A percentile compares a stretch with the other conserved stretches of the same genome.
These are phyloP conservation scores for Leptinotarsa defecta DNA, from an alignment of 1,140 invertebrate genomes.

Conservation along the genomic window DNA sequence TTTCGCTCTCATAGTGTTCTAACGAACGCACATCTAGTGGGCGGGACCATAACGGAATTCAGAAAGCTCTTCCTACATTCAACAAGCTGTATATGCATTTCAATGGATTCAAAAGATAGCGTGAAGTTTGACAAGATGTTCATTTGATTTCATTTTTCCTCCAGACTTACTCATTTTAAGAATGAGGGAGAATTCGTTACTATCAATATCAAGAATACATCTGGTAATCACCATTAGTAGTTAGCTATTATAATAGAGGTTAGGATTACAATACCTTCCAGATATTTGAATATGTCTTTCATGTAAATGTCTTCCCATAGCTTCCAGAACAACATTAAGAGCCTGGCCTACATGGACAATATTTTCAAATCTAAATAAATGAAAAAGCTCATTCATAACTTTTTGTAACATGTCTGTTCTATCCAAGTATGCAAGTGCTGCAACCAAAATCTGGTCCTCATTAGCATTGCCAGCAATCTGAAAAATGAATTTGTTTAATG, in stretches of 20 bases:
- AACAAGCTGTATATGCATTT: too few relatives aligned
- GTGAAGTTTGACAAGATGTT: too few relatives aligned
- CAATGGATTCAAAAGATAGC: too few relatives aligned
- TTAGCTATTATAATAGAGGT: constrained; percentile 3
- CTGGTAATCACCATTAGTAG: not conserved
- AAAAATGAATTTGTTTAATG: constrained; percentile 13
- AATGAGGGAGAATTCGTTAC: too few relatives aligned
- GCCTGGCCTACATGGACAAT: constrained; percentile 73
- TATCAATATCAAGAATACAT: too few relatives aligned
- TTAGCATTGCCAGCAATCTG: constrained; percentile 89
- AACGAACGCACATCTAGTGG: too few relatives aligned
- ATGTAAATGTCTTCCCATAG: constrained; percentile 81
- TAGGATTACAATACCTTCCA: constrained; percentile 68
- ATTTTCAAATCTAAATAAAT: constrained; percentile 82
- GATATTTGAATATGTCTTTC: constrained; percentile 92
- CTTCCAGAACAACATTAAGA: constrained; percentile 77
- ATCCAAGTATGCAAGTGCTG: constrained; percentile 78
- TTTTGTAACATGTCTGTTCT: constrained; percentile 78
- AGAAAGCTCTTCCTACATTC: too few relatives aligned
- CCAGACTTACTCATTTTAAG: too few relatives aligned
- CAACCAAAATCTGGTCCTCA: constrained; percentile 87
- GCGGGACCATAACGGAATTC: too few relatives aligned
- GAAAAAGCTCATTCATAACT: constrained; percentile 90
- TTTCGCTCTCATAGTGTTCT: too few relatives aligned
- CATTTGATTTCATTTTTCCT: too few relatives aligned